phyloP scores from a whole-genome alignment of 1,140 invertebrate species.

The Aplysia californica region DNA sequence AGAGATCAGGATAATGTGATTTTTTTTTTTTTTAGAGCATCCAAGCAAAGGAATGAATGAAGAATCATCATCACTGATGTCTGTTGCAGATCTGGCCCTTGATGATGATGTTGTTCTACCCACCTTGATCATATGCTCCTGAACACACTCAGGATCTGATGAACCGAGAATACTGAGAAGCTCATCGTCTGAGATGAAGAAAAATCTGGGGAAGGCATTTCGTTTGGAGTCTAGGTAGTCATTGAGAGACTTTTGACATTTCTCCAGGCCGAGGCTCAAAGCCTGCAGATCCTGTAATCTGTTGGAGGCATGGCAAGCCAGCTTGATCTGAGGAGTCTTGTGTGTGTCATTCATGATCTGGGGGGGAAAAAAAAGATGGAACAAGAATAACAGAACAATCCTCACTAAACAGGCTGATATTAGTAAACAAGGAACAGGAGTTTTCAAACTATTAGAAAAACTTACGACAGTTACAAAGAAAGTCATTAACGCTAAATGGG shows the following conservation, averaged over 20 bases:
- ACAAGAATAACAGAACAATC: neutral
- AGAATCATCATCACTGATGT: too few species aligned
- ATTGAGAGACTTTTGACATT: conserved; percentile 90
- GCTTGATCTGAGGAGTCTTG: conserved; percentile 80
- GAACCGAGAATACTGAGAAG: conserved; percentile 89
- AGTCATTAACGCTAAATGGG: too few species aligned
- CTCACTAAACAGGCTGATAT: neutral
- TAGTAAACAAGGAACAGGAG: neutral
- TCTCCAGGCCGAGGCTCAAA: conserved; percentile 81
- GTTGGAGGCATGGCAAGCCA: conserved; percentile 79
- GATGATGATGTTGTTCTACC: too few species aligned
- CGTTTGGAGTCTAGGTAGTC: conserved; percentile 90
- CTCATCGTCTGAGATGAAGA: conserved; percentile 94
- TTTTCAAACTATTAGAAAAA: too few species aligned
- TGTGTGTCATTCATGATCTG: conserved; percentile 85
- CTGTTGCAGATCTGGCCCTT: too few species aligned
- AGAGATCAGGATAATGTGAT: too few species aligned
- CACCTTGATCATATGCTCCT: conserved; percentile 92
- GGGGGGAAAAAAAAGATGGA: neutral
- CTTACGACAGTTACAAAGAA: too few species aligned
- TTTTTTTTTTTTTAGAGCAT: too few species aligned
- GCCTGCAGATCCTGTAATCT: conserved; percentile 80
- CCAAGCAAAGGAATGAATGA: too few species aligned
- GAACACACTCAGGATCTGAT: conserved; percentile 81
- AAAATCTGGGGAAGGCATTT: conserved; percentile 88